Evolutionary conservation across 2,113 vertebrate genomes (phyloP).

Genomic region (Lepus timidus): DNA sequence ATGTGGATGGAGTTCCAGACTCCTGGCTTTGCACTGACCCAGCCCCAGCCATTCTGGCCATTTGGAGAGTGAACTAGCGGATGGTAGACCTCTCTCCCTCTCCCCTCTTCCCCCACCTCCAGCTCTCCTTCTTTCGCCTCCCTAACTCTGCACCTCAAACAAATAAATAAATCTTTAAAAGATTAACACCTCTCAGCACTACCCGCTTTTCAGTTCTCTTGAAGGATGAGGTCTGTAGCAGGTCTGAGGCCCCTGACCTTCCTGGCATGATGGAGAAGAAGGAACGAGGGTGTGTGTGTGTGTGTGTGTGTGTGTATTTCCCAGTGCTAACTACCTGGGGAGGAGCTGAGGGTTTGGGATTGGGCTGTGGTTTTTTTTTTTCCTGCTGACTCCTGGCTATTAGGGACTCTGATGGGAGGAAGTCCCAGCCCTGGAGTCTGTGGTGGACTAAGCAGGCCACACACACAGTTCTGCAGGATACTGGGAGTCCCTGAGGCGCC

Average conservation of each 20-base stretch:
- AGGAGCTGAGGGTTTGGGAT: constrained; percentile 3
- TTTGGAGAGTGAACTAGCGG: too few species aligned
- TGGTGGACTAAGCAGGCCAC: neutral
- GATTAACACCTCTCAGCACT: too few species aligned
- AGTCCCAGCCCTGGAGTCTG: constrained; percentile 38
- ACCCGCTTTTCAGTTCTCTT: neutral
- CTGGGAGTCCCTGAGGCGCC: neutral
- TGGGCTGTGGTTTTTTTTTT: constrained; percentile 58
- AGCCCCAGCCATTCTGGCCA: too few species aligned
- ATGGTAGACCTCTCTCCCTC: too few species aligned
- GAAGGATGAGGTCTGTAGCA: neutral
- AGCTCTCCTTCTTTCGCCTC: too few species aligned
- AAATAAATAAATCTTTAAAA: too few species aligned
- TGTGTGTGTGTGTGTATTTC: neutral
- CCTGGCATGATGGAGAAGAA: neutral
- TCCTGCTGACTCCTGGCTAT: constrained; percentile 56
- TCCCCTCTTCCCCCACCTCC: too few species aligned
- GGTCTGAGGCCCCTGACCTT: neutral
- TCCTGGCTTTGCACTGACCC: too few species aligned
- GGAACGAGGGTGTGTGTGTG: neutral
- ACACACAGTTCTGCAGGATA: constrained; percentile 9
- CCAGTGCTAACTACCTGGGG: constrained; percentile 12
- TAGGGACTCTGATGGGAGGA: constrained; percentile 14
- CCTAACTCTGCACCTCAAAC: too few species aligned
- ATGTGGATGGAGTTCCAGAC: too few species aligned